Percentiles rank a stretch among this genome's conserved stretches.
These are phyloP conservation scores for Alviniconcha marisindica DNA, from an alignment of 1,140 invertebrate genomes.

Conservation along the genomic window DNA sequence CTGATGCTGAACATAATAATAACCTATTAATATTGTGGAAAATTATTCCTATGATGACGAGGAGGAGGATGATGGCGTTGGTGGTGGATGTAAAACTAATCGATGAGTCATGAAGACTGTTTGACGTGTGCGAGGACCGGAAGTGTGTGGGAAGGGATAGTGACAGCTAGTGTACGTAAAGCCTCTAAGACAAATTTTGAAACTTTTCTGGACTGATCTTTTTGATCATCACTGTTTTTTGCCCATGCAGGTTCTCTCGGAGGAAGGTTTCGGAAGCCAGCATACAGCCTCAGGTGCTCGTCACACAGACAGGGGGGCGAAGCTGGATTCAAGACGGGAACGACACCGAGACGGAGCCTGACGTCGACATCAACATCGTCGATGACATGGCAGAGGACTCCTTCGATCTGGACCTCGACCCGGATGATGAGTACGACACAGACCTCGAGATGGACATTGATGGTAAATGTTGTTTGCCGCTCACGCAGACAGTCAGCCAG, in stretches of 20 bases:
- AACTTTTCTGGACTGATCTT: too few relatives aligned
- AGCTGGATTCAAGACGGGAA: neutral
- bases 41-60: too few relatives aligned
- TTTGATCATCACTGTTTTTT: neutral
- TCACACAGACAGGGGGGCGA: neutral
- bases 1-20: too few relatives aligned
- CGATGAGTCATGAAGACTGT: too few relatives aligned
- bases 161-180: neutral
- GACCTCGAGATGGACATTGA: slow-evolving; percentile 66
- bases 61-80: too few relatives aligned
- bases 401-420: neutral
- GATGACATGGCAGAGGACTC: slow-evolving; percentile 14
- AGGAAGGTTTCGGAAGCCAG: neutral
- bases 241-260: neutral
- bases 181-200: neutral
- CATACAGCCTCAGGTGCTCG: neutral
- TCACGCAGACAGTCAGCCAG: too few relatives aligned
- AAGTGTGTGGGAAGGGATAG: too few relatives aligned
- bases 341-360: neutral
- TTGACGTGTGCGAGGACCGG: too few relatives aligned
- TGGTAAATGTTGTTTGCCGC: too few relatives aligned
- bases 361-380: neutral
- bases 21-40: too few relatives aligned
- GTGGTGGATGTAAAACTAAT: too few relatives aligned
- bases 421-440: slow-evolving; percentile 64